Base-by-base conservation (phyloP, 2,113 vertebrate genomes). In the Ahaetulla prasina region DNA sequence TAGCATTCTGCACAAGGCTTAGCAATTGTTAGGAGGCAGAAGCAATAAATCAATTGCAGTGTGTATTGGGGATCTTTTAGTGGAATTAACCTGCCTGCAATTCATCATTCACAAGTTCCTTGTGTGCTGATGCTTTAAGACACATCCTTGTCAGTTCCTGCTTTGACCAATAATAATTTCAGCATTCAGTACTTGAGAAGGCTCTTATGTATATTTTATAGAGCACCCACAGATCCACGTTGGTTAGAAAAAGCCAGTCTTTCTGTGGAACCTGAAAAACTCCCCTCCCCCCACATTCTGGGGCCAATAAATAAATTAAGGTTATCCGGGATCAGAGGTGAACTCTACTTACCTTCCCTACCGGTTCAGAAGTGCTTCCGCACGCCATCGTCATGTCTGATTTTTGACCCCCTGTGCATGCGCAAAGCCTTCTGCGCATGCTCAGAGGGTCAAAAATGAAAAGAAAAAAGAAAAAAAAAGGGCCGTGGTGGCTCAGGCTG, bases 111-210 rank as follows among this genome's bases (percentile, higher is more conserved):
- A 39, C 3, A 25, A 92, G 84, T 89, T 96, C 87, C 89, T 22
- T 53, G 85, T 93, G 86, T 96, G 94, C 93, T 93, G 95, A 92
- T 97, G 96, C 93, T 97, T 96, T 95, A 96, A 94, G 96, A 86
- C 93, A 96, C 91, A 94, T 89, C 94, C 92, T 93, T 96, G 92
- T 93, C 39, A 55, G 88, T 92, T 90, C 43, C 12, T 95, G 87
- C 90, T 92, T 92, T 91, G 85, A 86, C 94, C 96, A 96, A 96
- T 95, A 96, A 97, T 96, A 96, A 94, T 97, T 96, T 96, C 92
- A 93, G 84, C 12, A 6, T 45, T 60, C 10, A 0, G 35, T 4
- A 43, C 22, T 25, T 25, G 35, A 25, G 52, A 54, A 57, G 10
- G 35, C 55, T 43, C 39, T 55, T 45, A 14, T 12, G 1, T 57